Base-by-base conservation (phyloP, 1,140 invertebrate species). In the Drosophila obscura region DNA sequence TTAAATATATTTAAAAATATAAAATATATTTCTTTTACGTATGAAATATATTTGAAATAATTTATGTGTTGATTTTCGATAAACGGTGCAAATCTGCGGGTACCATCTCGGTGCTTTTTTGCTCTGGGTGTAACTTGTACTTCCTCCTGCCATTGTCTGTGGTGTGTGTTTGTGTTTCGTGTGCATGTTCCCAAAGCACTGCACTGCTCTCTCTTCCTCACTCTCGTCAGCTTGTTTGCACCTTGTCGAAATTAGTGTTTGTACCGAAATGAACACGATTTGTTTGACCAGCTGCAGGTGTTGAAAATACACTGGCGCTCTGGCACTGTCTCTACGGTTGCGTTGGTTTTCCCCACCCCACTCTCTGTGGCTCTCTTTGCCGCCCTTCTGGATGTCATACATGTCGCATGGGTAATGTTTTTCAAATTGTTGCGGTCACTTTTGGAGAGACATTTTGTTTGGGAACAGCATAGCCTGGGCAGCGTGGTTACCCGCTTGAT, bases 211-310 rank as follows among this genome's bases (percentile, higher is more conserved):
- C 55, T 41, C 22, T 50, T 13, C n/a, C 49, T 9, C 39, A 16
- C n/a, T 51, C 44, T 57, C 61, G 81, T 77, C 83, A 82, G 83
- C 82, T 88, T 87, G 82, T 87, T 87, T 87, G 82, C 82, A 88
- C 82, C 83, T 87, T 87, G 82, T 87, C 83, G 82, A 87, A 87
- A 87, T 87, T 87, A 87, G 82, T 87, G 82, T 87, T 88, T 88
- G 78, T 82, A 78, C 78, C 79, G 58, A 87, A 88, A 87, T 87
- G 82, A 87, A 87, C 82, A 87, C 83, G 82, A 87, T 88, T 87
- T 87, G 83, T 88, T 82, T 82, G 83, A 75, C 82, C 83, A 88
- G 78, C 83, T 82, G 78, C 82, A 88, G 83, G 82, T 88, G 82
- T 87, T 87, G 83, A 87, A 87, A 87, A 88, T 79, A 81, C 65